phyloP scores from a whole-genome alignment of 2,113 vertebrate genomes.

The Datnioides undecimradiatus region DNA sequence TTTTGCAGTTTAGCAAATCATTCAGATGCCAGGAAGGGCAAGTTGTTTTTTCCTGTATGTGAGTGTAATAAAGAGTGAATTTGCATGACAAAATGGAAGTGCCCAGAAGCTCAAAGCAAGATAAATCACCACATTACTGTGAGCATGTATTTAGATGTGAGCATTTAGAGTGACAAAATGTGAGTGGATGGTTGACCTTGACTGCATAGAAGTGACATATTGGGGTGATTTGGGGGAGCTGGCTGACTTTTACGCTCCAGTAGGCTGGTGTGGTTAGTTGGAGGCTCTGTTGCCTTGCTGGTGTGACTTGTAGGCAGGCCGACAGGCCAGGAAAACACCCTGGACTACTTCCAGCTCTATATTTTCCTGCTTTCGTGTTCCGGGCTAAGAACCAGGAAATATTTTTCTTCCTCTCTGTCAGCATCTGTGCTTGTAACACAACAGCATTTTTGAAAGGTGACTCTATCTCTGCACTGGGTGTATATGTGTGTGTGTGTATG shows the following conservation, averaged over 20 bases:
- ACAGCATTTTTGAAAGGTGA: conserved; percentile 67
- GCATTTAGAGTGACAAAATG: conserved; percentile 60
- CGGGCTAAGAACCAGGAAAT: conserved; percentile 65
- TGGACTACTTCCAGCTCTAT: conserved; percentile 57
- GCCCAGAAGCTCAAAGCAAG: conserved; percentile 22
- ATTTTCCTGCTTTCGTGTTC: conserved; percentile 65
- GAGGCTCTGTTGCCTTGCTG: conserved; percentile 43
- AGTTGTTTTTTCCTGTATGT: neutral
- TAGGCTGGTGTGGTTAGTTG: conserved; percentile 59
- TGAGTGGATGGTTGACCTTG: conserved; percentile 78
- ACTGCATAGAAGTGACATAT: conserved; percentile 80
- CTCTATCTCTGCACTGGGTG: conserved; percentile 27
- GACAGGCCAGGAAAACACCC: conserved; percentile 50
- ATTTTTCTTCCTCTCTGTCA: conserved; percentile 48
- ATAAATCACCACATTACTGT: conserved; percentile 46
- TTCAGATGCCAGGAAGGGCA: neutral
- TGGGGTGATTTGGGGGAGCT: conserved; percentile 72
- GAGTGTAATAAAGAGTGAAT: neutral
- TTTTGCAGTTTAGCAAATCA: conserved; percentile 14
- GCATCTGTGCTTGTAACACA: conserved; percentile 57
- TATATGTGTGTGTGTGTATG: conserved; percentile 21
- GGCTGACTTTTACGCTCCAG: conserved; percentile 60
- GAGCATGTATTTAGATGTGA: conserved; percentile 57
- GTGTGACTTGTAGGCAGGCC: conserved; percentile 43
- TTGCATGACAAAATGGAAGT: conserved; percentile 26